Base-by-base conservation (phyloP, 2,888 invertebrate species). In the Epinotia brunnichana region DNA sequence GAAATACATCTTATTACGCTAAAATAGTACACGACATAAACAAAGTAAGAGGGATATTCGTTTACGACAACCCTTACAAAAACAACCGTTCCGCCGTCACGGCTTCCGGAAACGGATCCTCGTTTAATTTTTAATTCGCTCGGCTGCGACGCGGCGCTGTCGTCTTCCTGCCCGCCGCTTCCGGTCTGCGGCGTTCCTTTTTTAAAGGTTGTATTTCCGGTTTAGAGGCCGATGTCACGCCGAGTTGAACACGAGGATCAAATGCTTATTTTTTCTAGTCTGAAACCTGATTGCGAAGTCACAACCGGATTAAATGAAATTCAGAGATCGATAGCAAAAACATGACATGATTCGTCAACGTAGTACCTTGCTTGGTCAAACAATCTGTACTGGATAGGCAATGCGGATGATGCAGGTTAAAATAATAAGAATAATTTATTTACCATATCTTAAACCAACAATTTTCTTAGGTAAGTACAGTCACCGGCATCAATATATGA, bases 41-140 rank as follows among this genome's bases (percentile, higher is more conserved):
- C 48, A 63, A 63, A 53, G 51, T 10, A 29, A n/a, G n/a, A 54
- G 39, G 44, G 61, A 64, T 62, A 51, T 57, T 75, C 70, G 75
- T 76, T 74, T 74, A 74, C 78, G 75, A 81, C 71, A 77, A 72
- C 76, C 70, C 68, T 75, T 71, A 80, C 77, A 79, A 81, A 81
- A 83, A 80, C 78, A 81, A 78, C 81, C 75, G 79, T 66, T 77
- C 78, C 81, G 85, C 79, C 85, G 83, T 85, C 87, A 87, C 84
- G 85, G 84, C 84, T 82, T 79, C 90, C 90, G 92, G 92, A 91
- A 92, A 85, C 91, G 90, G 91, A 91, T 88, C 83, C 90, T 87
- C 85, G 85, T 90, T 92, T 91, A 92, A 92, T 92, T 91, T 92
- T 92, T 92, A 91, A 92, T 91, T 89, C 87, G 82, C 82, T 84